Evolutionary conservation across 1,140 invertebrate species (phyloP).

Genomic region (Temnothorax longispinosus): DNA sequence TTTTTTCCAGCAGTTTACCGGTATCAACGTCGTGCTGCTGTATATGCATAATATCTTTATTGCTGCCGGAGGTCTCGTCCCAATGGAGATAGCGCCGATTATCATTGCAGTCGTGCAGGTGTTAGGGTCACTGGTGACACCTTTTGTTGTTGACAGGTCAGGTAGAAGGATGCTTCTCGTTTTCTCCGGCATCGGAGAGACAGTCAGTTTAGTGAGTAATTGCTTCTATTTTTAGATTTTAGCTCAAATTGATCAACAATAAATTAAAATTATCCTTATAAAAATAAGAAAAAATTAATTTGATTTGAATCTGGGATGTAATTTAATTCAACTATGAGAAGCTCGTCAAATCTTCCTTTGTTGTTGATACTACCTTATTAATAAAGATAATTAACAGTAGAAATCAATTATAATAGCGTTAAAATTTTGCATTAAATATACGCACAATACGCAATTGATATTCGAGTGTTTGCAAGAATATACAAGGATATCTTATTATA

Average conservation of each 20-base stretch:
- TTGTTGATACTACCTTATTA: neutral
- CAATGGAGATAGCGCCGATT: slow-evolving; percentile 89
- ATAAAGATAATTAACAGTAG: neutral
- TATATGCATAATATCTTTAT: slow-evolving; percentile 91
- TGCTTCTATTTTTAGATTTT: neutral
- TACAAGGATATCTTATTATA: neutral
- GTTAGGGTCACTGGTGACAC: slow-evolving; percentile 89
- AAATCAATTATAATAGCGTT: neutral
- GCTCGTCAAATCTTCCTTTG: neutral
- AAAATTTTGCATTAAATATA: neutral
- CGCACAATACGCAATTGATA: neutral
- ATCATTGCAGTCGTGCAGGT: slow-evolving; percentile 92
- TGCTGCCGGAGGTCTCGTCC: slow-evolving; percentile 87
- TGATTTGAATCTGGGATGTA: neutral
- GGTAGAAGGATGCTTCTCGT: slow-evolving; percentile 91
- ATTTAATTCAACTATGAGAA: neutral
- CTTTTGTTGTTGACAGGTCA: slow-evolving; percentile 90
- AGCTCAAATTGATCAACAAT: neutral
- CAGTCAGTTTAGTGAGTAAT: slow-evolving; percentile 82
- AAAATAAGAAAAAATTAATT: neutral
- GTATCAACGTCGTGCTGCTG: slow-evolving; percentile 94
- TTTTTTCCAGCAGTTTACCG: slow-evolving; percentile 92
- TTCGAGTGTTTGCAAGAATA: neutral
- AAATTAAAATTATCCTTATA: too few relatives aligned
- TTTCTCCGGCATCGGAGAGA: slow-evolving; percentile 89